Conservation (phyloP, 2,888 invertebrate species). For the Leptinotarsa rubiginosa region DNA sequence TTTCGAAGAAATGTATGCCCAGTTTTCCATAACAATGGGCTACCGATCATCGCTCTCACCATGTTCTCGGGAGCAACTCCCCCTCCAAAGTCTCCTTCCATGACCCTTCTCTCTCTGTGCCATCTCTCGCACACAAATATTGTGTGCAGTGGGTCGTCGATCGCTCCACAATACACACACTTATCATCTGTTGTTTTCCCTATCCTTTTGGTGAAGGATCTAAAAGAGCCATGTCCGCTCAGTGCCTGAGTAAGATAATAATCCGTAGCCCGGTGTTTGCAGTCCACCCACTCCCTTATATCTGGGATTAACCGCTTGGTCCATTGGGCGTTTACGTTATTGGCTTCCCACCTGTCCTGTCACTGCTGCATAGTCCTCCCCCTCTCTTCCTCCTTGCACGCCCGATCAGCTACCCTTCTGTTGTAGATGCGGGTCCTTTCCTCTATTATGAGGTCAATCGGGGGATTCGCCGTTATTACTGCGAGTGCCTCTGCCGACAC, state of each 20-base stretch:
- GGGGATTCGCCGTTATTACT: constrained; percentile 33
- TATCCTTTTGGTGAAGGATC: background rate
- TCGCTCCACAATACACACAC: too few species aligned
- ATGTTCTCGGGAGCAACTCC: too few species aligned
- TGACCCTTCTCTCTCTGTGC: too few species aligned
- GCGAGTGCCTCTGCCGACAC: constrained; percentile 31
- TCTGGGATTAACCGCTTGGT: constrained; percentile 22
- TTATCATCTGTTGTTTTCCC: background rate
- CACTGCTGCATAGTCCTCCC: constrained; percentile 7
- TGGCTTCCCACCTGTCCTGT: constrained; percentile 20
- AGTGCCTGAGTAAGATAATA: constrained; percentile 7
- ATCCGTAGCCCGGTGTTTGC: background rate
- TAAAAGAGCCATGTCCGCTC: constrained; percentile 7
- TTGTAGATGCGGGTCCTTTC: constrained; percentile 29
- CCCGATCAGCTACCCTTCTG: background rate
- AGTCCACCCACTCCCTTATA: background rate
- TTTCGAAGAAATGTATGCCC: too few species aligned
- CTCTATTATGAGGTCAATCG: constrained; percentile 36
- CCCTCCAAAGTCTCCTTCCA: too few species aligned
- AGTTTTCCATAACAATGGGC: too few species aligned
- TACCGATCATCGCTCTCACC: too few species aligned
- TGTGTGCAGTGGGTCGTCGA: too few species aligned
- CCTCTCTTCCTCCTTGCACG: background rate
- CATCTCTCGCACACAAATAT: too few species aligned
- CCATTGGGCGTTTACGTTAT: constrained; percentile 10